Conservation (phyloP, 2,113 vertebrate species). For the Mormoops blainvillei region DNA sequence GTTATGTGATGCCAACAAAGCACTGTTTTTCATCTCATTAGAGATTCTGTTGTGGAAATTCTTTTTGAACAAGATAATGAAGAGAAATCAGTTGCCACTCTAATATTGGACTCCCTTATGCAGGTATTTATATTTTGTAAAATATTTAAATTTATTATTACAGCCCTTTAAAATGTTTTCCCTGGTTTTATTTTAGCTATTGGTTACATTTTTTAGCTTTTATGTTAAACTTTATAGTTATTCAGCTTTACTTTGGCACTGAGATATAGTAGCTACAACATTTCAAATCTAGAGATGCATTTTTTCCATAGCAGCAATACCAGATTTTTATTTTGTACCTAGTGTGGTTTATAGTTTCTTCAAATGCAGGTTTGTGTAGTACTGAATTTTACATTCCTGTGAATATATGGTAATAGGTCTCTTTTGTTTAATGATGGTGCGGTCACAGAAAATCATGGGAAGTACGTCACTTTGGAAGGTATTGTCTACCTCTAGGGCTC, state of each 20-base stretch:
- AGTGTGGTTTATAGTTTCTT: background rate
- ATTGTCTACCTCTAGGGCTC: background rate
- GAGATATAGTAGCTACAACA: background rate
- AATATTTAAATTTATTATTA: background rate
- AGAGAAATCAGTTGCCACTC: slow-evolving; percentile 94
- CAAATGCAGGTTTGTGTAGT: background rate
- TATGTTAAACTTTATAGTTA: background rate
- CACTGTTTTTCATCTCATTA: slow-evolving; percentile 70
- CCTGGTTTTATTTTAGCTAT: background rate
- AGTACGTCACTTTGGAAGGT: background rate
- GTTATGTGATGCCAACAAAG: background rate
- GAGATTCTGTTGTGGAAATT: slow-evolving; percentile 95
- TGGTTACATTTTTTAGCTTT: background rate
- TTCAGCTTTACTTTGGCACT: slow-evolving; percentile 7
- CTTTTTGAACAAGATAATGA: slow-evolving; percentile 99
- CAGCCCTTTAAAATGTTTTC: background rate
- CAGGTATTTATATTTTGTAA: slow-evolving; percentile 83
- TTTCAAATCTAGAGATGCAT: background rate
- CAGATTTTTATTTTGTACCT: slow-evolving; percentile 19
- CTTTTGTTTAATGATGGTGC: background rate
- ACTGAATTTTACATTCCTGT: background rate
- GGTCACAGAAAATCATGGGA: background rate
- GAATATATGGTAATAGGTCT: background rate
- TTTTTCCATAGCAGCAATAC: background rate
- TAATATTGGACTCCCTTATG: slow-evolving; percentile 93